phyloP scores from a whole-genome alignment of 2,113 vertebrate species.

The Otocyon megalotis region DNA sequence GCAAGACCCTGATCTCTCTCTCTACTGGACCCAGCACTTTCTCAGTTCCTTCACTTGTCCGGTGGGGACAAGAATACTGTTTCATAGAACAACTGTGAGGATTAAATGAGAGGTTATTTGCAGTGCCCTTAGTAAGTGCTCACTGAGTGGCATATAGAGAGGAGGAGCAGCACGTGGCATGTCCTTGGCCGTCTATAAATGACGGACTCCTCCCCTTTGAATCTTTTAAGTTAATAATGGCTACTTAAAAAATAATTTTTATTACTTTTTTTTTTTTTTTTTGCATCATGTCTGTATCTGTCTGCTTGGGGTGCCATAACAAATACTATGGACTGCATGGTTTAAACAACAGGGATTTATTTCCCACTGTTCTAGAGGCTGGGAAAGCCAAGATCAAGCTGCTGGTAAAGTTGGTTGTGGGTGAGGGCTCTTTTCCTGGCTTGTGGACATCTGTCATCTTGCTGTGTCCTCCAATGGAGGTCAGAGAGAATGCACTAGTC shows the following conservation, averaged over 20 bases:
- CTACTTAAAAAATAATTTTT: neutral
- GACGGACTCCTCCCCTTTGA: neutral
- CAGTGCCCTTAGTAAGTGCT: neutral
- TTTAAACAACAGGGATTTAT: neutral
- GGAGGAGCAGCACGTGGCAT: rapidly evolving
- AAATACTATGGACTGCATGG: too few relatives aligned
- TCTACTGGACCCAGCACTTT: neutral
- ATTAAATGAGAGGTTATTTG: neutral
- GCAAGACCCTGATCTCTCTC: too few relatives aligned
- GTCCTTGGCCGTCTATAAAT: rapidly evolving
- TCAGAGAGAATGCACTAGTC: neutral
- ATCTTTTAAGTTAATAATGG: neutral
- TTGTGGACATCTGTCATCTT: neutral
- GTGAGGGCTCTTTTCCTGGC: neutral
- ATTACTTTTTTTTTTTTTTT: neutral
- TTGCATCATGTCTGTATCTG: neutral
- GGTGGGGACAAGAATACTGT: neutral
- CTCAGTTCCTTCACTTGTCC: neutral
- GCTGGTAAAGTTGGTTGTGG: rapidly evolving
- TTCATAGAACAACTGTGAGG: neutral
- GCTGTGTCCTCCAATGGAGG: neutral
- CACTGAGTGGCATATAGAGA: neutral
- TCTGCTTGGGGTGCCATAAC: neutral
- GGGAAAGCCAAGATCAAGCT: neutral
- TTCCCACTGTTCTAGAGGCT: neutral